Evolutionary conservation across 2,113 vertebrate species (phyloP), one percentile per base, ranked within the genome.

Genomic region (Amblyornis subalaris): DNA sequence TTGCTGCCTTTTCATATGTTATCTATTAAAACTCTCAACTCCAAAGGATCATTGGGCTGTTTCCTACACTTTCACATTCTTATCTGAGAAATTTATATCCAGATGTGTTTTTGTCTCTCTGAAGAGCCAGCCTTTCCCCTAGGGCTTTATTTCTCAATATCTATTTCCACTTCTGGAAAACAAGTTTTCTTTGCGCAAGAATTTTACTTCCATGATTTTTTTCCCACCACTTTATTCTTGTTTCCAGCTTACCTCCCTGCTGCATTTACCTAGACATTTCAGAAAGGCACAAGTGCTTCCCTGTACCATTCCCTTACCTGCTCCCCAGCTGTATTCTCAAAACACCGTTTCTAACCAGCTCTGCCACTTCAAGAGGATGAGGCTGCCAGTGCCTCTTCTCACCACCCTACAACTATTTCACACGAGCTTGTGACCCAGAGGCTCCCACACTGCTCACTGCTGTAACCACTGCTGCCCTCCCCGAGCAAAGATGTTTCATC

Each of bases 151-250:
- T 72, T 89, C 85, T 74, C 76, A 71, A 54, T 77, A 94, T 51
- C 57, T 51, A 83, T 57, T 95, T 93, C 64, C 55, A 57, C n/a
- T 91, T 88, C 26, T 64, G 69, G 67, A 94, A 94, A 95, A 89
- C 48, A 13, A 89, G 24, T n/a, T 58, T 58, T 58, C 29, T 88
- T 54, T 33, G 12, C 85, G 74, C 60, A 85, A 85, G 38, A 89
- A 76, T 60, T 53, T 73, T 33, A 53, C 29, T 91, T 78, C 50
- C 3, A 3, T 26, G 8, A 3, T 18, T 72, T 73, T 15, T 67
- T 40, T 16, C 1, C 5, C 53, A 33, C 21, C n/a, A 24, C 51
- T 58, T 69, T 1, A 57, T 42, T 66, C 73, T 75, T 19, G 4
- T 76, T 38, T 88, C 14, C 42, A 65, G n/a, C 65, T 25, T 18